phyloP scores from a whole-genome alignment of 1,140 invertebrate species.

The Nasonia vitripennis region DNA sequence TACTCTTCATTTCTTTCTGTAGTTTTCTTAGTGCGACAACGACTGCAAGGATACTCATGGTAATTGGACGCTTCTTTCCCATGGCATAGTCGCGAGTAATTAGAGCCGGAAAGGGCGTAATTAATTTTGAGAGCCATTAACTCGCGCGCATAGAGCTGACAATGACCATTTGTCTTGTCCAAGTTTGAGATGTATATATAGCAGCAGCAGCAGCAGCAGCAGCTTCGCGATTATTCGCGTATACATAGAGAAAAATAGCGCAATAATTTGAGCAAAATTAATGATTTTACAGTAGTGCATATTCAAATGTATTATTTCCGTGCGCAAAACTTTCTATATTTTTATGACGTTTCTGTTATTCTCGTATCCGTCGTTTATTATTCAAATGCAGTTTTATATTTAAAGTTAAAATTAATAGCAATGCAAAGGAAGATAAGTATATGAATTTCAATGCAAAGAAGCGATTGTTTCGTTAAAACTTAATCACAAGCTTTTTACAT shows the following conservation, averaged over 20 bases:
- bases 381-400: too few species aligned
- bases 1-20: background rate
- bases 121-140: background rate
- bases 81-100: background rate
- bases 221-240: background rate
- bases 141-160: background rate
- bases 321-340: constrained; percentile 19
- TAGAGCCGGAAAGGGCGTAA: background rate
- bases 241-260: background rate
- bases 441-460: background rate
- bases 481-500: background rate
- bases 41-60: background rate
- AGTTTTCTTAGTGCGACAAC: background rate
- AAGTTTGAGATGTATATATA: background rate
- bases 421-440: background rate
- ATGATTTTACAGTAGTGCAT: background rate
- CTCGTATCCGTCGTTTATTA: too few species aligned
- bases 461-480: background rate
- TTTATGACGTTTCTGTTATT: background rate
- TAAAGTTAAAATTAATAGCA: background rate
- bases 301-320: constrained; percentile 12
- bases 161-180: background rate
- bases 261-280: constrained; percentile 31
- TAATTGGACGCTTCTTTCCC: background rate
- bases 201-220: background rate